Conservation (phyloP, 2,113 vertebrate species). For the Dolichallabes microphthalmus region DNA sequence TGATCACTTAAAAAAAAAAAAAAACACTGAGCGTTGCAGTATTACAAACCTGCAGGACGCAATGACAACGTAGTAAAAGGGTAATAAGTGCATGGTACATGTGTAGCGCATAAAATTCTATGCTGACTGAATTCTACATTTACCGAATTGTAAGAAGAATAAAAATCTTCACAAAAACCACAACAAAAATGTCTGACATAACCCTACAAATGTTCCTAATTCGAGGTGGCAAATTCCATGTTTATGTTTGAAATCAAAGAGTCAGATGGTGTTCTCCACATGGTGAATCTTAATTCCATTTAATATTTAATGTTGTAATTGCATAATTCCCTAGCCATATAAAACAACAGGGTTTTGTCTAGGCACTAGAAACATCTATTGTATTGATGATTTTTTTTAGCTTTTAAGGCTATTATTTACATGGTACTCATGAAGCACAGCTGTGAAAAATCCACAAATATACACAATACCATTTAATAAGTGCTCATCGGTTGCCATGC, state of each 20-base stretch:
- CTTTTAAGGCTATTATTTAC: slow-evolving; percentile 28
- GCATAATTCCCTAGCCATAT: not conserved
- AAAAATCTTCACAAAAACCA: not conserved
- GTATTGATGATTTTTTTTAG: not conserved
- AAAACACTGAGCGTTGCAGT: no score
- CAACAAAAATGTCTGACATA: not conserved
- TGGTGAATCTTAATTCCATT: not conserved
- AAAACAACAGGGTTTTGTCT: not conserved
- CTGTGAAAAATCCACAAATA: slow-evolving; percentile 57
- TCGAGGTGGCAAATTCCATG: not conserved
- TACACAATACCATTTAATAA: slow-evolving; percentile 69
- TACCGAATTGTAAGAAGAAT: not conserved
- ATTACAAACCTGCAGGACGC: no score
- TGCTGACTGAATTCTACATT: not conserved
- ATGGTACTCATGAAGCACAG: slow-evolving; percentile 25
- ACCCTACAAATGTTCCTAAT: not conserved
- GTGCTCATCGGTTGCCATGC: slow-evolving; percentile 61
- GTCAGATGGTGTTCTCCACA: not conserved
- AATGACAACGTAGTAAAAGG: no score
- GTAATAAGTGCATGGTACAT: no score
- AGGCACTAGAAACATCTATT: not conserved
- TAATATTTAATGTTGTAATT: slow-evolving; percentile 2
- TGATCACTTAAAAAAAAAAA: not conserved
- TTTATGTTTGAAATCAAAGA: not conserved
- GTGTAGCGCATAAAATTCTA: no score